A percentile compares a stretch with the other conserved stretches of the same genome.
Conservation (phyloP, 2,797 vertebrate genomes). For the Rhinophrynus dorsalis region DNA sequence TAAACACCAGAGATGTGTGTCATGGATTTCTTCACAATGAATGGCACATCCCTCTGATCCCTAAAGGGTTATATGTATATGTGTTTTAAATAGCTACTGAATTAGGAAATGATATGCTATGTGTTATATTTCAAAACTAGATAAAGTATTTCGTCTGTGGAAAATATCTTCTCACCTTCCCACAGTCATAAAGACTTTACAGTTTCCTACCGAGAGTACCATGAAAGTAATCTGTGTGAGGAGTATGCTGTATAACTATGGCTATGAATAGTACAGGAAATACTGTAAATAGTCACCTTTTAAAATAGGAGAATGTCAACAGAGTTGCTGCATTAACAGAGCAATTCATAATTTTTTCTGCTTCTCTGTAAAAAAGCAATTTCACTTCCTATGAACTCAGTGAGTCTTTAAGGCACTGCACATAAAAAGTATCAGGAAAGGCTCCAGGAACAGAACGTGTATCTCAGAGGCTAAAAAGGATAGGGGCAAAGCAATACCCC, state of each 20-base stretch:
- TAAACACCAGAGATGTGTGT: too few species aligned
- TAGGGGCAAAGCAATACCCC: too few species aligned
- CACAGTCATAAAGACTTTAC: conserved; percentile 36
- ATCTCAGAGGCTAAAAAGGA: too few species aligned
- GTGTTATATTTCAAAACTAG: not conserved
- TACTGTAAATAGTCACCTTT: conserved; percentile 38
- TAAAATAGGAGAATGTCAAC: conserved; percentile 42
- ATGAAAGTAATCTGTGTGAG: conserved; percentile 28
- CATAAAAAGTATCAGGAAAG: too few species aligned
- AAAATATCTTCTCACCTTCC: conserved; percentile 37
- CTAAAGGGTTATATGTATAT: too few species aligned
- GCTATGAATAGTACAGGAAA: conserved; percentile 45
- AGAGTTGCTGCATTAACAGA: conserved; percentile 37
- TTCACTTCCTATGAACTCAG: conserved; percentile 1
- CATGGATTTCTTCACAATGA: too few species aligned
- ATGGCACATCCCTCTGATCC: too few species aligned
- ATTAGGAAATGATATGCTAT: conserved; percentile 9
- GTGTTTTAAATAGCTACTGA: conserved; percentile 12
- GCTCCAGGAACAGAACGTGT: too few species aligned
- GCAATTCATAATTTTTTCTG: conserved; percentile 37
- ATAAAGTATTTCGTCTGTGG: conserved; percentile 35
- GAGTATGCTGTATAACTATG: conserved; percentile 23
- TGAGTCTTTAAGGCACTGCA: not conserved
- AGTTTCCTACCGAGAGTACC: conserved; percentile 26
- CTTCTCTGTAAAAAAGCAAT: conserved; percentile 4